Percentiles rank a stretch among this genome's conserved stretches.
These are phyloP conservation scores for Agonum fuliginosum DNA, from an alignment of 2,888 invertebrate genomes.

Conservation along the genomic window DNA sequence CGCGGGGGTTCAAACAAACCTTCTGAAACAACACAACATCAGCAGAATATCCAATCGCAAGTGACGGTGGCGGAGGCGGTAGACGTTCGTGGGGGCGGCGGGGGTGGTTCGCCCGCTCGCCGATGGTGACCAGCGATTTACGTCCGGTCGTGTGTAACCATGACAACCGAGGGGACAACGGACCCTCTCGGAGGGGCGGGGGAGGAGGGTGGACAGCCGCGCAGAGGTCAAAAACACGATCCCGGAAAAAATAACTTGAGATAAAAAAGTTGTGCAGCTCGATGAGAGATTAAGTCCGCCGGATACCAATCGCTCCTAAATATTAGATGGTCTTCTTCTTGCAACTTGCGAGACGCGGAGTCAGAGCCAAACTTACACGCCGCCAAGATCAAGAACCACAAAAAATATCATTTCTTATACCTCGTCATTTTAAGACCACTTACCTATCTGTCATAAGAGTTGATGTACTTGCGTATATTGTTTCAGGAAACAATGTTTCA, in stretches of 20 bases:
- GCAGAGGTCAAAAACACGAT: constrained; percentile 56
- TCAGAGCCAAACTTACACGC: too few species aligned
- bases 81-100: constrained; percentile 59
- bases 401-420: background rate
- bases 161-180: constrained; percentile 66
- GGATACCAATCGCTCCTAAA: constrained; percentile 48
- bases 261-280: constrained; percentile 37
- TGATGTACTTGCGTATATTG: too few species aligned
- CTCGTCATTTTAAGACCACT: background rate
- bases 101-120: constrained; percentile 55
- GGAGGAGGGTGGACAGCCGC: background rate
- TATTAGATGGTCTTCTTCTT: constrained; percentile 43
- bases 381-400: too few species aligned
- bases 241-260: constrained; percentile 57
- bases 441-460: too few species aligned
- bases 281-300: constrained; percentile 55
- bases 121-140: constrained; percentile 66
- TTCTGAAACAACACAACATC: constrained; percentile 20
- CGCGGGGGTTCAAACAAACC: constrained; percentile 5
- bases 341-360: background rate
- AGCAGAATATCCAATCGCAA: constrained; percentile 32
- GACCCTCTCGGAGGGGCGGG: constrained; percentile 46
- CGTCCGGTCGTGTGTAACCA: constrained; percentile 68
- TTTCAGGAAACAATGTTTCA: too few species aligned
- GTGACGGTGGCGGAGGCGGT: constrained; percentile 17